Evolutionary conservation across 2,888 invertebrate genomes (phyloP).

Genomic region (Caenorhabditis panamensis): DNA sequence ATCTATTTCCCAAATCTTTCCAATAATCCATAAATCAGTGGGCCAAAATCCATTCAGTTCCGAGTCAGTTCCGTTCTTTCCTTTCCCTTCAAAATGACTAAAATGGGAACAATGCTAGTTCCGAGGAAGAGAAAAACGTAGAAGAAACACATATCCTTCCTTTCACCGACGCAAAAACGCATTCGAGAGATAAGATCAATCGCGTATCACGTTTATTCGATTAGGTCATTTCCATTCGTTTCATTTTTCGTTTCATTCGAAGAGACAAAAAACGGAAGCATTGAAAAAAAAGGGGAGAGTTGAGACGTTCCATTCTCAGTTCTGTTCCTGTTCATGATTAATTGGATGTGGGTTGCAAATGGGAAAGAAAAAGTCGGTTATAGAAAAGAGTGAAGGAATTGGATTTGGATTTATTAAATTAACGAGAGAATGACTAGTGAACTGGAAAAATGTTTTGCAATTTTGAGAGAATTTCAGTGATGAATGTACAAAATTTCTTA

Average conservation of each 20-base stretch:
- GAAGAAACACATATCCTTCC: background rate
- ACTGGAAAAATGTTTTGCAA: too few relatives aligned
- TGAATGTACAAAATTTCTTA: constrained; percentile 31
- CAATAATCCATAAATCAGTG: constrained; percentile 1
- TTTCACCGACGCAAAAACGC: constrained; percentile 8
- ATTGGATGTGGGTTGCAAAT: constrained; percentile 9
- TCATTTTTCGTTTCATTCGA: constrained; percentile 12
- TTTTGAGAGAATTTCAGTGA: too few relatives aligned
- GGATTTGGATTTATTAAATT: too few relatives aligned
- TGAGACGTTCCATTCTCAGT: background rate
- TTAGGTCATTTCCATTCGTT: constrained; percentile 41
- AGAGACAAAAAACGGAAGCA: background rate
- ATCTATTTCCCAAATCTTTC: background rate
- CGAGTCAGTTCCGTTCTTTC: background rate
- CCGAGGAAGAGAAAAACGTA: background rate
- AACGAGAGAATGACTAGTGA: too few relatives aligned
- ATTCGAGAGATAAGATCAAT: constrained; percentile 43
- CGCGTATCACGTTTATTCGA: constrained; percentile 50
- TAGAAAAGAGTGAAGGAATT: background rate
- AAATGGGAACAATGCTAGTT: constrained; percentile 13
- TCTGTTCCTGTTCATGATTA: constrained; percentile 15
- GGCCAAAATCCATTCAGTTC: background rate
- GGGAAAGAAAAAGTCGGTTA: constrained; percentile 8
- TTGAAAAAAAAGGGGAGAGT: constrained; percentile 1
- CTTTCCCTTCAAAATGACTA: background rate